phyloP scores from a whole-genome alignment of 2,888 invertebrate genomes.

The Lasioglossum morio region DNA sequence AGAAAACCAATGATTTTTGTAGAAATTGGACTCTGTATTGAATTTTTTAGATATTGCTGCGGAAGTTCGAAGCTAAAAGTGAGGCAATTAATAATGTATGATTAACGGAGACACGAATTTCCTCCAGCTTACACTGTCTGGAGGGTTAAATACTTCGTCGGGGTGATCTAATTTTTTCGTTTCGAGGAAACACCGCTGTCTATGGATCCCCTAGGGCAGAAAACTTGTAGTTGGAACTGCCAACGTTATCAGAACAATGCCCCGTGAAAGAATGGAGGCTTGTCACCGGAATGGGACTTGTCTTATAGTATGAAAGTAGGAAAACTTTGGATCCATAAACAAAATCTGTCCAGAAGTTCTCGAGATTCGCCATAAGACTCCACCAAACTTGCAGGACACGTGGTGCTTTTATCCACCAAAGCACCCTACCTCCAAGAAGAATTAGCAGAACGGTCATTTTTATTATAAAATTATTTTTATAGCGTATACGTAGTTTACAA shows the following conservation, averaged over 20 bases:
- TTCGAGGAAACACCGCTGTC: background rate
- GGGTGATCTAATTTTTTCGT: background rate
- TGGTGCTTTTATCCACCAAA: background rate
- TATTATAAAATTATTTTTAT: background rate
- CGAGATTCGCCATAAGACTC: conserved; percentile 16
- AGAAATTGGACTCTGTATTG: no score
- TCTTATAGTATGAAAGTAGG: background rate
- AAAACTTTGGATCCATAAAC: conserved; percentile 38
- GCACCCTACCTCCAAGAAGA: no score
- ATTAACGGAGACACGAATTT: no score
- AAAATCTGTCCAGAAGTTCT: conserved; percentile 14
- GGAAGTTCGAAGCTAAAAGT: no score
- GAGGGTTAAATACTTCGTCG: background rate
- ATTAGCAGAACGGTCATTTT: background rate
- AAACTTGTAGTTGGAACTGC: conserved; percentile 15
- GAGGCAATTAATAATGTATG: no score
- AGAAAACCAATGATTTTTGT: no score
- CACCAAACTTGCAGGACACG: background rate
- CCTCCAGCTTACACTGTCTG: background rate
- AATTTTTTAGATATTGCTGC: no score
- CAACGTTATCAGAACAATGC: conserved; percentile 28
- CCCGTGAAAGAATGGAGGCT: conserved; percentile 29
- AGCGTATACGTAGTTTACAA: background rate
- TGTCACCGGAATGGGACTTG: conserved; percentile 15
- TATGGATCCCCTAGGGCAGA: background rate